Percentiles rank a stretch among this genome's conserved stretches.
Evolutionary conservation across 2,888 invertebrate species (phyloP).

Genomic region (Melieria omissa): DNA sequence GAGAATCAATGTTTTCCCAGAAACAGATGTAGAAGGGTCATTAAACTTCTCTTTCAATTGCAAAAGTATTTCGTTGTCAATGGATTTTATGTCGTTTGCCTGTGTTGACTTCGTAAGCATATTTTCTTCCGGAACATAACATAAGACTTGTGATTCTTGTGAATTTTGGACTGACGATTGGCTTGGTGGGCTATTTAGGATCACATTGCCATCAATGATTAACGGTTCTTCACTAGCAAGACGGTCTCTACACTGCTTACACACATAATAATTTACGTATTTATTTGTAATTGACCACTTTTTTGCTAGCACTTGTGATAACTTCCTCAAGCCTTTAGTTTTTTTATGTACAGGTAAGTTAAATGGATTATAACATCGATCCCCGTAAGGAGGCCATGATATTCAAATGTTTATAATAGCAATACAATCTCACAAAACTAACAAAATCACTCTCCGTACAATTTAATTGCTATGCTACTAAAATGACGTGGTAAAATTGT

Average conservation of each 20-base stretch:
- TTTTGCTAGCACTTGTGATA: neutral
- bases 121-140: neutral
- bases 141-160: neutral
- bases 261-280: constrained; percentile 1
- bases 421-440: too few species aligned
- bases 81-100: neutral
- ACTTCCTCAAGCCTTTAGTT: neutral
- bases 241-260: constrained; percentile 1
- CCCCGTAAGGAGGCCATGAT: neutral
- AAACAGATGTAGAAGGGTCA: constrained; percentile 14
- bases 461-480: too few species aligned
- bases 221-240: neutral
- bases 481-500: too few species aligned
- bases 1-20: constrained; percentile 13
- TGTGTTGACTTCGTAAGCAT: neutral
- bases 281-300: constrained; percentile 10
- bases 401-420: neutral
- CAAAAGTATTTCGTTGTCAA: neutral
- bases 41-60: constrained; percentile 13
- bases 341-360: neutral
- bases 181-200: neutral
- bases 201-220: neutral
- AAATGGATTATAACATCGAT: neutral
- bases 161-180: neutral
- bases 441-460: too few species aligned